phyloP scores from a whole-genome alignment of 2,113 vertebrate species.

The Coturnix japonica region DNA sequence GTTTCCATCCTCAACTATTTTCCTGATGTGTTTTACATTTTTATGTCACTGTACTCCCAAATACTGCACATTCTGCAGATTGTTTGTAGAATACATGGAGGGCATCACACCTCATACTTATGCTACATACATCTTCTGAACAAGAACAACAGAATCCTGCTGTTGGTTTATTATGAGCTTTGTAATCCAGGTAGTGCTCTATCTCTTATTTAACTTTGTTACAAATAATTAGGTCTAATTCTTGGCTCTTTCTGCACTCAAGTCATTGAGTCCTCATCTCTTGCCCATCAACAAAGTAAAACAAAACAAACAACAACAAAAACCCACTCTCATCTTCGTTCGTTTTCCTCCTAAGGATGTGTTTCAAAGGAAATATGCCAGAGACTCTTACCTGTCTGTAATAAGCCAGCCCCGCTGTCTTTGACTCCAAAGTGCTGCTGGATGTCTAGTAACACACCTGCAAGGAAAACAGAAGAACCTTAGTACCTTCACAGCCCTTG shows the following conservation, averaged over 20 bases:
- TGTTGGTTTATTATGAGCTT: background rate
- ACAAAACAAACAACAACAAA: background rate
- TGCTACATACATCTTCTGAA: background rate
- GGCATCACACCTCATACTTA: background rate
- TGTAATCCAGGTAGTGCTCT: background rate
- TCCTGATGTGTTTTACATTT: background rate
- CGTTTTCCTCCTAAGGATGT: background rate
- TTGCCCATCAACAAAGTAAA: background rate
- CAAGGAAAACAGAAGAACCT: slow-evolving; percentile 13
- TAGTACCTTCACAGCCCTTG: background rate
- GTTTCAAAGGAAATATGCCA: background rate
- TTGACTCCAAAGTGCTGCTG: slow-evolving; percentile 87
- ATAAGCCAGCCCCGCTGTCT: slow-evolving; percentile 88
- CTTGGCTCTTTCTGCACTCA: background rate
- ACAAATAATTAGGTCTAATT: background rate
- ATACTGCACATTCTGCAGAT: background rate
- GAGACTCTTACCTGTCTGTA: slow-evolving; percentile 89
- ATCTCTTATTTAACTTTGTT: background rate
- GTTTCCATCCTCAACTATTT: background rate
- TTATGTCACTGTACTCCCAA: background rate
- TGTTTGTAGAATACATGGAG: background rate
- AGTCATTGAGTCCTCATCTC: background rate
- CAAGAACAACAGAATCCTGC: background rate
- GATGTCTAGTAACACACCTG: slow-evolving; percentile 91
- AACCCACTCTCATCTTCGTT: accelerated